Evolutionary conservation across 2,113 vertebrate species (phyloP), one percentile per base, ranked within the genome.

Genomic region (Ochotona curzoniae): DNA sequence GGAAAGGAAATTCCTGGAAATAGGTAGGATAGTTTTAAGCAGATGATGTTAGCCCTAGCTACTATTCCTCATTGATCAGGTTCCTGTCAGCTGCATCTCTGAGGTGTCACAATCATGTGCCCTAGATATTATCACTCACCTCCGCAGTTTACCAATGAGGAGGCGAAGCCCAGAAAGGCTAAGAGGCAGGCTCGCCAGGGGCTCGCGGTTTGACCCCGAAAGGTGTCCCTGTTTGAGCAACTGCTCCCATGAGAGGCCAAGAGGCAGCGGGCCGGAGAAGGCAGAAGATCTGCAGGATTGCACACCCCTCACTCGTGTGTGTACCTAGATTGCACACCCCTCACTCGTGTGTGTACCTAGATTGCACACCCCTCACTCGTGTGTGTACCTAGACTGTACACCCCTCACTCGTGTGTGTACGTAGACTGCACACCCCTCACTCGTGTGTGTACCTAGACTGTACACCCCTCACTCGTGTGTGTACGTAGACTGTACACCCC

Each of bases 71-170:
- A 5, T 49, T 67, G 81, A 57, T 5, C 83, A 26, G 70, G 14
- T 32, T 71, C 74, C 63, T 60, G n/a, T 66, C 5, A 61, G 84
- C 64, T 70, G 78, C 14, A 76, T 69, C 3, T 69, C 28, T 61
- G 87, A 83, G 88, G 7, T 66, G 87, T 88, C 25, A 93, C 30
- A 78, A 80, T 49, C 30, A 70, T 82, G 30, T 66, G 51, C 69
- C 54, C 9, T 83, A 84, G 51, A 38, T 57, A 44, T 32, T 60
- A 26, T 73, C 13, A 83, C 8, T 57, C 54, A 44, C 54, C 13
- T 15, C 0, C 12, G 38, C 30, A n/a, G 63, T 92, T 78, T 89
- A 57, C 11, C 83, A n/a, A 54, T 38, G 35, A 66, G 23, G 18
- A 63, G 78, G 78, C 38, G 38, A 74, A 44, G 25, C 5, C 82